These are phyloP conservation scores for Hydrolagus colliei DNA, from an alignment of 2,797 vertebrate species.

Conservation along the genomic window DNA sequence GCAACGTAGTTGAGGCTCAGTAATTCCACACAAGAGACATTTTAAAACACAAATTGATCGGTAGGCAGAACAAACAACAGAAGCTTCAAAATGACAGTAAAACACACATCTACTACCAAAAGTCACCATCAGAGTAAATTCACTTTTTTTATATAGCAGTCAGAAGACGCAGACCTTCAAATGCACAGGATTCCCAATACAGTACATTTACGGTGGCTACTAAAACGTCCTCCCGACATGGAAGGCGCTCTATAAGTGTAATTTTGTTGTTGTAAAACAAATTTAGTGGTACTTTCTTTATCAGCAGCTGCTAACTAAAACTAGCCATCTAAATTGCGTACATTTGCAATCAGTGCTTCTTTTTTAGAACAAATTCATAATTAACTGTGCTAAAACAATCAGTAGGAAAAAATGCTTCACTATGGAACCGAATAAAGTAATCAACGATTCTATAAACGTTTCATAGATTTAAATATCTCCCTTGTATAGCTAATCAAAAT, in stretches of 20 bases:
- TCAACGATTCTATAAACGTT: background rate
- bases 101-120: background rate
- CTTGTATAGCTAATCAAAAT: background rate
- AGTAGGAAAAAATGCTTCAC: background rate
- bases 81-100: background rate
- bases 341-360: background rate
- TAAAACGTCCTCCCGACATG: background rate
- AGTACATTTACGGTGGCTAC: background rate
- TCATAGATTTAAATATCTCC: background rate
- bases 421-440: background rate
- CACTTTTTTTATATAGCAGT: background rate
- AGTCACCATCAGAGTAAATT: background rate
- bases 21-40: too few relatives aligned
- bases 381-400: background rate
- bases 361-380: conserved; percentile 4
- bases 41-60: too few relatives aligned
- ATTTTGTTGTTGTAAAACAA: background rate
- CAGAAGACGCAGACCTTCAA: background rate
- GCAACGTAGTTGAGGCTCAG: too few relatives aligned
- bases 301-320: background rate
- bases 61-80: background rate
- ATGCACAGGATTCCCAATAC: background rate
- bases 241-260: background rate
- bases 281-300: background rate
- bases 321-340: background rate